Conservation (phyloP, 2,888 invertebrate species). For the Eupelmus urozonus region DNA sequence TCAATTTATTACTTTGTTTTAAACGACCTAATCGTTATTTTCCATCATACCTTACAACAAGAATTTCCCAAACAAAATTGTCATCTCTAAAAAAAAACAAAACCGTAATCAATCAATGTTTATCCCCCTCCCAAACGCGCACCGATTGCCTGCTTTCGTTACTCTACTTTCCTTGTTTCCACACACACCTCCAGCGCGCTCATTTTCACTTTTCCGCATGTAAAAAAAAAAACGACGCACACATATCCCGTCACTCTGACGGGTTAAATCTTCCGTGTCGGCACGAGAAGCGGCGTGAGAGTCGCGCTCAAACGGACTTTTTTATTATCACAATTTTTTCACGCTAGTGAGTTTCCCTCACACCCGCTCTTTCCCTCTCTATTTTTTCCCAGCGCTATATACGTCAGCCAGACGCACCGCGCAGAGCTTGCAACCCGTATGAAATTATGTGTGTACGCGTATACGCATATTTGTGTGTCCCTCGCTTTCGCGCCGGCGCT, state of each 20-base stretch:
- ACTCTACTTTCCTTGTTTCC: not conserved
- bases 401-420: not conserved
- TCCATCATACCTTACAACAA: too few species aligned
- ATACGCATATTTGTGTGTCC: slow-evolving; percentile 46
- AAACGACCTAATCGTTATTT: too few species aligned
- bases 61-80: too few species aligned
- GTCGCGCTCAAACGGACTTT: slow-evolving; percentile 30
- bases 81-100: too few species aligned
- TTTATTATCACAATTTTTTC: slow-evolving; percentile 48
- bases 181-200: too few species aligned
- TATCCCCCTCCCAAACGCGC: not conserved
- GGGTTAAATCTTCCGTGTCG: slow-evolving; percentile 13
- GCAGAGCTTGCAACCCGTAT: slow-evolving; percentile 17
- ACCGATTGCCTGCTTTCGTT: too few species aligned
- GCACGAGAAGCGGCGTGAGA: not conserved
- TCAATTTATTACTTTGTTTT: too few species aligned
- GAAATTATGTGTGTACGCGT: not conserved
- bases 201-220: slow-evolving; percentile 3
- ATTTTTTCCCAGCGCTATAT: not conserved
- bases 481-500: slow-evolving; percentile 33
- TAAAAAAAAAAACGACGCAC: not conserved
- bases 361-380: not conserved
- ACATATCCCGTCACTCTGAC: not conserved
- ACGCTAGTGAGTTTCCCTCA: slow-evolving; percentile 15
- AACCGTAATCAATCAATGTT: too few species aligned